Evolutionary conservation across 2,797 vertebrate species (phyloP), one percentile per base, ranked within the genome.

Genomic region (Emys orbicularis): DNA sequence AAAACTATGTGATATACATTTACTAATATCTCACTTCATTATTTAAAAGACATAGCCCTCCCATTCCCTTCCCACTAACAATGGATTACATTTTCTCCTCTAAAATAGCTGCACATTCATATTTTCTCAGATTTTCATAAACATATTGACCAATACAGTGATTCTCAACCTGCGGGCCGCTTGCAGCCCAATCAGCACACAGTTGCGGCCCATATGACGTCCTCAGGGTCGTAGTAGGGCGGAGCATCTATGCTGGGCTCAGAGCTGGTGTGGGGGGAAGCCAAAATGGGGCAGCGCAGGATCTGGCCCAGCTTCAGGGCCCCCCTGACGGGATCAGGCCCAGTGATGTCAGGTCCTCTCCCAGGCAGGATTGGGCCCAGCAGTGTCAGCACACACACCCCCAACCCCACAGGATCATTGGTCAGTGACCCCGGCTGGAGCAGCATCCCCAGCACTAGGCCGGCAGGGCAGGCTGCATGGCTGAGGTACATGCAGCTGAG

Each of bases 111-210:
- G 54, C 23, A 83, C 27, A 57, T 41, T 19, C 65, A 37, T 21
- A 68, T 37, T 89, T 86, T 96, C 87, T 81, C 44, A 76, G 59
- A 95, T 74, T 92, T 83, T 90, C 16, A 88, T 87, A 95, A 93
- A 79, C 74, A 91, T 41, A 89, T 87, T 79, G 37, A 87, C 84
- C 54, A 93, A 76, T 12, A 27, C 34, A 21, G 5, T 37, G 34
- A 19, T n/a, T 37, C 61, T 68, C 61, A 68, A n/a, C 8, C 59
- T 37, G 61, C 3, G 9, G 8, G 13, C 61, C 34, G 9, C n/a
- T 37, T n/a, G 18, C 5, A 16, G 34, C 18, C n/a, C 34, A 68
- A 68, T n/a, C 34, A n/a, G 34, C 34, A 37, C n/a, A 21, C 34
- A 68, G 61, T 65, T 68, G 65, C 9, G 1, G n/a, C 34, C 65